phyloP scores from a whole-genome alignment of 2,113 vertebrate genomes.

The Heterochromis multidens region DNA sequence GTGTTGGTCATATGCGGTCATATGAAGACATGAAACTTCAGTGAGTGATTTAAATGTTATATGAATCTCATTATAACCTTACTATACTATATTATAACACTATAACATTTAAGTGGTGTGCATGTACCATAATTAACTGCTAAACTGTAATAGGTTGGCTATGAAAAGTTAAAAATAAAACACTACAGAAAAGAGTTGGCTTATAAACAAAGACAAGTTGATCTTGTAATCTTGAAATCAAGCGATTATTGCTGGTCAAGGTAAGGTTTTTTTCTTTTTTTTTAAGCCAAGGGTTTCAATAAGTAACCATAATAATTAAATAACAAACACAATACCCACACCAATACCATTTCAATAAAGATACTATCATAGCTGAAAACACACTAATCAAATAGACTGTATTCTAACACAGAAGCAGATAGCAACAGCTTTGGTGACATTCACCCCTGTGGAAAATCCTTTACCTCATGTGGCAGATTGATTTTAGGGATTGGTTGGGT shows the following conservation, averaged over 20 bases:
- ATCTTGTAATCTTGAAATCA: background rate
- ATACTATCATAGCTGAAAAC: background rate
- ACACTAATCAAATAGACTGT: background rate
- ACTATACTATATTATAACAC: no score
- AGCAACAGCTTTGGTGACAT: background rate
- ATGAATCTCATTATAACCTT: no score
- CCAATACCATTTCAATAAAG: background rate
- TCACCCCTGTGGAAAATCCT: conserved; percentile 1
- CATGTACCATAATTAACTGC: background rate
- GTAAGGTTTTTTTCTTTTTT: background rate
- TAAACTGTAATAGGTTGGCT: background rate
- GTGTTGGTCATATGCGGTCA: background rate
- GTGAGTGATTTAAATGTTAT: no score
- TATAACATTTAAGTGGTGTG: background rate
- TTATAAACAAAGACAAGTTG: background rate
- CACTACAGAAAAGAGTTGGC: background rate
- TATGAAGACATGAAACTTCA: background rate
- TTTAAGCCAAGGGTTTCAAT: background rate
- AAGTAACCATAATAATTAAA: background rate
- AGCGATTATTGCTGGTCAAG: background rate
- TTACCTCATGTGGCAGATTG: conserved; percentile 28
- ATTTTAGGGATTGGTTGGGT: conserved; percentile 22
- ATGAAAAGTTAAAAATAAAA: background rate
- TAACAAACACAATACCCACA: background rate
- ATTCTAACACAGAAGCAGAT: background rate